These are phyloP conservation scores for Gasterosteus aculeatus DNA, from an alignment of 2,113 vertebrate species.

Conservation along the genomic window DNA sequence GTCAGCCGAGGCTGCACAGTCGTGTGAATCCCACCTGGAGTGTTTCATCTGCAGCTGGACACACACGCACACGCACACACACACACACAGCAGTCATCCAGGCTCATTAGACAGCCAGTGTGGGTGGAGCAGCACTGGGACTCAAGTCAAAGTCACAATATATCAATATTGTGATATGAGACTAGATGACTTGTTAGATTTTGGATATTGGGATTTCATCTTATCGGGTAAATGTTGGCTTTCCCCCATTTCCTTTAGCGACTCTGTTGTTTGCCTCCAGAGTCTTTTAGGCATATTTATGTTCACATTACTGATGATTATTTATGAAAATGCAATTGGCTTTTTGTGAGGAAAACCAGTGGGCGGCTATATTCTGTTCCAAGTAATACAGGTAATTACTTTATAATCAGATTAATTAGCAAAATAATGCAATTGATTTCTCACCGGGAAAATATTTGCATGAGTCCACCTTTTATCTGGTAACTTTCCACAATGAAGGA, in stretches of 20 bases:
- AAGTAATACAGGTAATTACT: neutral
- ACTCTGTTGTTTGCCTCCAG: neutral
- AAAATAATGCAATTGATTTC: neutral
- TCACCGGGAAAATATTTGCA: neutral
- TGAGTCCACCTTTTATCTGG: neutral
- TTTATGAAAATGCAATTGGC: neutral
- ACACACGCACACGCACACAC: neutral
- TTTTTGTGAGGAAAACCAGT: neutral
- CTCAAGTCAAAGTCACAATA: neutral
- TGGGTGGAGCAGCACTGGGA: neutral
- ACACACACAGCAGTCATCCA: neutral
- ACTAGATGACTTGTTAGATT: neutral
- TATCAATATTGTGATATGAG: neutral
- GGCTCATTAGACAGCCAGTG: neutral
- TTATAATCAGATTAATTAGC: neutral
- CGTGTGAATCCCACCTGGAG: neutral
- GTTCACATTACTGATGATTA: neutral
- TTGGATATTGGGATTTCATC: neutral
- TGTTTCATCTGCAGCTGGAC: slow-evolving; percentile 8
- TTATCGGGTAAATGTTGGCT: neutral
- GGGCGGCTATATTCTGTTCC: neutral
- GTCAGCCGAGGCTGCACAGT: neutral
- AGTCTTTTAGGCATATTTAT: neutral
- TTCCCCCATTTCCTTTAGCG: neutral
- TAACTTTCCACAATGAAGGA: neutral